Evolutionary conservation across 2,888 invertebrate species (phyloP).

Genomic region (Hypomecis punctinalis): DNA sequence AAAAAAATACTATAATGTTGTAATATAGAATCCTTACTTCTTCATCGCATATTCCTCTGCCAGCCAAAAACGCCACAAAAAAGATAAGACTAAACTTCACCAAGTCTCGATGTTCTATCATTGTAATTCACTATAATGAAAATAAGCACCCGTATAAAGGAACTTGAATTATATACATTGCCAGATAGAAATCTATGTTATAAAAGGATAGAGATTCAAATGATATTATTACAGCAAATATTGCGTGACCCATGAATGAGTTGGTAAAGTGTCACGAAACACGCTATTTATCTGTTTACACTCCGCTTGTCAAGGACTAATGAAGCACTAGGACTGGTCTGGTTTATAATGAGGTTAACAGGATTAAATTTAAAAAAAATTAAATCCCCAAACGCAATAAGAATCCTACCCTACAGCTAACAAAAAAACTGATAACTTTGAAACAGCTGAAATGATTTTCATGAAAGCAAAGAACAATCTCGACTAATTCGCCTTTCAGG

Average conservation of each 20-base stretch:
- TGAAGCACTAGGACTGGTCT: not conserved
- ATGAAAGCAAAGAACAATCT: no score
- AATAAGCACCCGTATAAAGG: slow-evolving; percentile 9
- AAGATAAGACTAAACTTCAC: slow-evolving; percentile 17
- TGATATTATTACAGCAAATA: slow-evolving; percentile 35
- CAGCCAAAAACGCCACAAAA: slow-evolving; percentile 8
- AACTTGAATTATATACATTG: slow-evolving; percentile 52
- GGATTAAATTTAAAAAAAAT: no score
- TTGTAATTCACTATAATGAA: slow-evolving; percentile 18
- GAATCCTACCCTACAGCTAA: no score
- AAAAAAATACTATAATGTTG: no score
- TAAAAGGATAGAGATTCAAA: slow-evolving; percentile 41
- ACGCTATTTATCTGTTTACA: slow-evolving; percentile 39
- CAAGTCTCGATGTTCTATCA: slow-evolving; percentile 15
- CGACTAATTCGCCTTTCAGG: no score
- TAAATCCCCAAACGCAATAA: no score
- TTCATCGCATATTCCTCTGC: slow-evolving; percentile 2
- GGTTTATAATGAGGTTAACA: no score
- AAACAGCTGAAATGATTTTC: no score
- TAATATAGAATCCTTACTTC: slow-evolving; percentile 5
- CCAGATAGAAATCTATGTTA: slow-evolving; percentile 56
- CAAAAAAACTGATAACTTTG: no score
- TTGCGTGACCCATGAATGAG: slow-evolving; percentile 34
- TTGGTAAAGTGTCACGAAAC: slow-evolving; percentile 31
- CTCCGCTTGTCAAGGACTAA: slow-evolving; percentile 18